Evolutionary conservation across 2,888 invertebrate genomes (phyloP).

Genomic region (Magallana nippona): DNA sequence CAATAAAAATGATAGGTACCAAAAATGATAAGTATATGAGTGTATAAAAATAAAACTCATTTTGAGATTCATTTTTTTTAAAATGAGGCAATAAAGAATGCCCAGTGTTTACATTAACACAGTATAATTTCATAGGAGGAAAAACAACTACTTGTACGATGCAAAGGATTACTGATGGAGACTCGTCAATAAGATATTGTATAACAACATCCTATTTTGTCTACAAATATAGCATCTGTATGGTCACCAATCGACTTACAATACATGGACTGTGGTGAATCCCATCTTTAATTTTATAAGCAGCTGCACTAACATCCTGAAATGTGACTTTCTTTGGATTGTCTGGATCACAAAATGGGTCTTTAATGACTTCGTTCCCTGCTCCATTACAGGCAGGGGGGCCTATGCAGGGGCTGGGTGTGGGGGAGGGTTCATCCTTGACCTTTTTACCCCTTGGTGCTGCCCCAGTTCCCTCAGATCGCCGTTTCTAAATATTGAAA

Average conservation of each 20-base stretch:
- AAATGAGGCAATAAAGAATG: too few species aligned
- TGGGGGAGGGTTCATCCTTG: not conserved
- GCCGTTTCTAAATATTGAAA: not conserved
- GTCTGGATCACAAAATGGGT: constrained; percentile 78
- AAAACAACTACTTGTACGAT: not conserved
- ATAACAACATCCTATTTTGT: not conserved
- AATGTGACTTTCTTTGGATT: constrained; percentile 86
- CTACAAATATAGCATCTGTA: not conserved
- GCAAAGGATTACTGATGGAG: not conserved
- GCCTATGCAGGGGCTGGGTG: not conserved
- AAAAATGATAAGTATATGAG: too few species aligned
- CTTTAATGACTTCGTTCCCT: constrained; percentile 51
- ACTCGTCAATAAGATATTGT: not conserved
- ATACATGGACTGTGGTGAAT: constrained; percentile 92
- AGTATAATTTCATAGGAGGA: too few species aligned
- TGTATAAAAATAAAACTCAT: too few species aligned
- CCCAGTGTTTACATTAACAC: too few species aligned
- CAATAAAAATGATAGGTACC: too few species aligned
- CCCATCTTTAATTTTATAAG: constrained; percentile 91
- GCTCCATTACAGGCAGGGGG: not conserved
- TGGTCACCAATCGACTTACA: constrained; percentile 82
- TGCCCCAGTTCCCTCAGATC: not conserved
- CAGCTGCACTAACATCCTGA: constrained; percentile 93
- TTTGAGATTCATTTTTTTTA: too few species aligned
- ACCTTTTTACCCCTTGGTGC: constrained; percentile 14